Evolutionary conservation across 35 echinoderm and acorn worm species (phyloP), one percentile per base, ranked within the genome.

Genomic region (Eucidaris tribuloides): DNA sequence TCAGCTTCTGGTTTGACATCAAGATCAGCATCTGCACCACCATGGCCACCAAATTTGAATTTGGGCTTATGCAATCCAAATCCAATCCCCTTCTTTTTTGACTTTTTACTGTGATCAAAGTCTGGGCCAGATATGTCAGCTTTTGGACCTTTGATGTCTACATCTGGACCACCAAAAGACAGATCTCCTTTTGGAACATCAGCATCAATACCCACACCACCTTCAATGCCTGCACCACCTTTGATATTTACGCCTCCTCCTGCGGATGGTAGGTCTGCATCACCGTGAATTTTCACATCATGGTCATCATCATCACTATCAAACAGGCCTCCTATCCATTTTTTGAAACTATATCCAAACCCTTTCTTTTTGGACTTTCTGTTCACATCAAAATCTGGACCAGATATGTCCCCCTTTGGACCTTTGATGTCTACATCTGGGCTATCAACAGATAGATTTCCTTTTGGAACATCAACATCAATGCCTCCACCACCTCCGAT

Each of bases 381-480:
- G 7, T 87, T 87, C 5, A 80, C 79, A 72, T 92, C 80, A 48
- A 82, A 42, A 77, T 86, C 89, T 63, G 85, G 72, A 30, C 82
- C 57, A 23, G 41, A 22, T 0, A 84, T 14, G 52, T 85, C 82
- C 55, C 82, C 82, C 41, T 83, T 76, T 76, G 80, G 79, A n/a
- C 44, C 55, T 40, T 87, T 80, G 14, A 88, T 30, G 30, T 93
- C 71, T 55, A 40, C 83, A 63, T 78, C 83, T 65, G 58, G 50
- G 17, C 63, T 72, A 70, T 58, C 59, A 36, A 92, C 37, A 87
- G 34, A 42, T 23, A 87, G 19, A 62, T 88, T 80, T 3, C 72
- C 17, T 7, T 96, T 71, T 42, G 88, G 88, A 23, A 65, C n/a
- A 83, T 87, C 84, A 14, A 87, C 46, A 77, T 92, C 84, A 31